phyloP scores from a whole-genome alignment of 2,113 vertebrate genomes.

The Centrocercus urophasianus region DNA sequence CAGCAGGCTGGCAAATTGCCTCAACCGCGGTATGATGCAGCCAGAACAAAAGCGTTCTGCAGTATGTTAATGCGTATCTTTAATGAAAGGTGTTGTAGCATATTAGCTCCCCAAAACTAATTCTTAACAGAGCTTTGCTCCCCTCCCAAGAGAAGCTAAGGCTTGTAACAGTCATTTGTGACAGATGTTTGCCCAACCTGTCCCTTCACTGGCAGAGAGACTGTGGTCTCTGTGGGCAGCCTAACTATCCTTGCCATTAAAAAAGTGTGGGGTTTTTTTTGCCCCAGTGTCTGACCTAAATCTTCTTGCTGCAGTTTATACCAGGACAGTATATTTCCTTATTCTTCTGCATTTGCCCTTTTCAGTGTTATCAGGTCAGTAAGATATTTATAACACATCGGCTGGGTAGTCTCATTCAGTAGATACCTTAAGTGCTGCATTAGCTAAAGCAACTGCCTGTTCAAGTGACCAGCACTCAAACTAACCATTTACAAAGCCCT shows the following conservation, averaged over 20 bases:
- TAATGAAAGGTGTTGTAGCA: slow-evolving; percentile 29
- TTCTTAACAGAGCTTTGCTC: slow-evolving; percentile 20
- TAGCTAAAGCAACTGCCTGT: neutral
- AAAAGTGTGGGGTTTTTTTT: neutral
- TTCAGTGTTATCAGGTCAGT: slow-evolving; percentile 15
- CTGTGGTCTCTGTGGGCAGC: accelerated
- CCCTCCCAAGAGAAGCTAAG: neutral
- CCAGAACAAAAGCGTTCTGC: slow-evolving; percentile 39
- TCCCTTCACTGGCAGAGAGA: neutral
- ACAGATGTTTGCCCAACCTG: slow-evolving; percentile 26
- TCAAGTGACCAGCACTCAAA: neutral
- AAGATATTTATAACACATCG: slow-evolving; percentile 46
- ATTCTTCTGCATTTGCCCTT: neutral
- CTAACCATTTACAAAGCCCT: neutral
- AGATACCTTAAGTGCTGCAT: neutral
- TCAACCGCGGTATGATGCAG: neutral
- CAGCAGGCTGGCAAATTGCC: slow-evolving; percentile 42
- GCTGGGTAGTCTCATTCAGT: neutral
- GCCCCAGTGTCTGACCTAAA: neutral
- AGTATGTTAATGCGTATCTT: neutral
- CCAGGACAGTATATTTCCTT: neutral
- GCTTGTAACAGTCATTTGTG: slow-evolving; percentile 30
- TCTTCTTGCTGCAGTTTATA: slow-evolving; percentile 30
- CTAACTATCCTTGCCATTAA: slow-evolving; percentile 1
- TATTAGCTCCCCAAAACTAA: slow-evolving; percentile 15